Percentiles rank a stretch among this genome's conserved stretches.
Evolutionary conservation across 2,113 vertebrate genomes (phyloP).

Genomic region (Sterna hirundo): DNA sequence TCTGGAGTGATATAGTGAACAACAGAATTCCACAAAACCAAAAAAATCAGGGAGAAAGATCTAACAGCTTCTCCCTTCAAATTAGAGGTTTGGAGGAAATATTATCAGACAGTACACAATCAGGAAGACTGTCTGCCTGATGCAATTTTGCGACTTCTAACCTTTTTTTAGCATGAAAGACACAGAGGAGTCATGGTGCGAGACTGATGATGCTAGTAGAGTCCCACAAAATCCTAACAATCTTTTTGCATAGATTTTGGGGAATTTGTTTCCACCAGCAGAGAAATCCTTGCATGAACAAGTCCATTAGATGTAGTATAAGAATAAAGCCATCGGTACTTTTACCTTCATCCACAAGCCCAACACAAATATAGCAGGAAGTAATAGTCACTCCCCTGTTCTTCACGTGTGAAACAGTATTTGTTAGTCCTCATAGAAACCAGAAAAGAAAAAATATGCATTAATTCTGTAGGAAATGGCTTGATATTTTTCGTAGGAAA

Average conservation of each 20-base stretch:
- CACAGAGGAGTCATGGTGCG: neutral
- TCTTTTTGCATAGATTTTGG: neutral
- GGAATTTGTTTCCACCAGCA: neutral
- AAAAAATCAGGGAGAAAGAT: neutral
- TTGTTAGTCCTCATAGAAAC: neutral
- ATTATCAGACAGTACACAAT: accelerated
- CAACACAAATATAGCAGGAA: neutral
- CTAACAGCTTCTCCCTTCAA: neutral
- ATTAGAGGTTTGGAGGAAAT: neutral
- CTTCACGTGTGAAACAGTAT: neutral
- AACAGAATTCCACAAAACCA: neutral
- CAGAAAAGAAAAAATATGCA: neutral
- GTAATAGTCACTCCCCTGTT: neutral
- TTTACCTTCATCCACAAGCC: neutral
- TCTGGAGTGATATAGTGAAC: neutral
- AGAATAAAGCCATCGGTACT: neutral
- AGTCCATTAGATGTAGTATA: neutral
- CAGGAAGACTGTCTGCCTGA: neutral
- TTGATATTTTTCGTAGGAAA: neutral
- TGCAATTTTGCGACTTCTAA: neutral
- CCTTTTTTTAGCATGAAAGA: neutral
- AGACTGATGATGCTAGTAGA: neutral
- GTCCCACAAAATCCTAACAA: neutral
- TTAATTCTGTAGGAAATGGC: neutral
- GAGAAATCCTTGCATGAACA: neutral